Percentiles rank a stretch among this genome's conserved stretches.
These are phyloP conservation scores for Machaerirhynchus nigripectus DNA, from an alignment of 2,113 vertebrate species.

Conservation along the genomic window DNA sequence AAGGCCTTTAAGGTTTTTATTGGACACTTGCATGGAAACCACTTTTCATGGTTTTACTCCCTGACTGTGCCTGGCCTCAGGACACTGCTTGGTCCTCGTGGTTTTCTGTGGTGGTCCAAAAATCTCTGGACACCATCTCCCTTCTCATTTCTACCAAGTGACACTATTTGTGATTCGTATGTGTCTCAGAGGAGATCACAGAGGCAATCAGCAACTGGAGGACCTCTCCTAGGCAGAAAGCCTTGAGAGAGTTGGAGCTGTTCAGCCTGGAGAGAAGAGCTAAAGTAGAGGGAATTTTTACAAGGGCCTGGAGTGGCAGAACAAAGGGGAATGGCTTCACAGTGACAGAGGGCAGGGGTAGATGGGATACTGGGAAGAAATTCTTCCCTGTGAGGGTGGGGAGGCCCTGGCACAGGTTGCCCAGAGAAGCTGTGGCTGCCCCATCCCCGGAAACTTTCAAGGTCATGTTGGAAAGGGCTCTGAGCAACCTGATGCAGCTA, in stretches of 20 bases:
- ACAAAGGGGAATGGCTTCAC: not conserved
- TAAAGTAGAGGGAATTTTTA: not conserved
- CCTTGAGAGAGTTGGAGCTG: accelerated
- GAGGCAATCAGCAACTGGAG: not conserved
- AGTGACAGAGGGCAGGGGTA: not conserved
- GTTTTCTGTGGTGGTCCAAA: accelerated
- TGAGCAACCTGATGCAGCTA: not conserved
- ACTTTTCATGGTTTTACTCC: not conserved
- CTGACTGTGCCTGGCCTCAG: not conserved
- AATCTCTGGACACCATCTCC: accelerated
- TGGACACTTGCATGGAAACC: not conserved
- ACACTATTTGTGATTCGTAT: not conserved
- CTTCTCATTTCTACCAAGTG: not conserved
- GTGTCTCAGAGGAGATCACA: not conserved
- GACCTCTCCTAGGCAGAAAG: not conserved
- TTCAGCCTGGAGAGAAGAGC: not conserved
- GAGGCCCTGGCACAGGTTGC: not conserved
- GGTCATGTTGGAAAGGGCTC: not conserved
- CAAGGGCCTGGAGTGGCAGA: not conserved
- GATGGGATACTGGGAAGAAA: not conserved
- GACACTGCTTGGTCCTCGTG: accelerated
- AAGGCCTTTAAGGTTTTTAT: not conserved
- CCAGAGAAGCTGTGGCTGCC: not conserved
- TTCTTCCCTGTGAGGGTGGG: too few species aligned
- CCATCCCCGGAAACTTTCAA: not conserved